Base-by-base conservation (phyloP, 2,888 invertebrate species). In the Aphidius colemani region DNA sequence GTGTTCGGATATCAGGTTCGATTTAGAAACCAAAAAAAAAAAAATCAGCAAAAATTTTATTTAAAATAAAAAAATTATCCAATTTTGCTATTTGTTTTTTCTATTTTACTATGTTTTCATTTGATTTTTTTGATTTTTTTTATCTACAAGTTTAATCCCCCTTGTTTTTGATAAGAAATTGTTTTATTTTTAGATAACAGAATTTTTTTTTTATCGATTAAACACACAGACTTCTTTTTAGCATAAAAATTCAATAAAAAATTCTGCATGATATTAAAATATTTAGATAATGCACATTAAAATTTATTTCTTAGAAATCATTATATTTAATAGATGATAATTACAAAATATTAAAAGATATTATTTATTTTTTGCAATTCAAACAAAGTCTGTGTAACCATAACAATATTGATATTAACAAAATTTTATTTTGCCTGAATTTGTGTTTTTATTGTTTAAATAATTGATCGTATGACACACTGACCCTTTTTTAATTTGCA, bases 1-100 rank as follows among this genome's bases (percentile, higher is more conserved):
- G 75, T 75, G 71, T 75, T 73, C 75, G 77, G 78, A 78, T 74
- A 69, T 75, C 80, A 80, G 80, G 80, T 80, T 80, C 77, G 80
- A 74, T 69, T 71, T 68, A 72, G 74, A 70, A 67, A 72, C 30
- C 30, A 30, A 66, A 72, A 72, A 67, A 72, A 66, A 74, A 73
- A 45, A 61, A 58, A 30, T 2, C 3, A 30, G 0, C 30, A 30
- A 30, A 30, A 30, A 30, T 30, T 30, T 30, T 30, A 30, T 30
- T 30, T 30, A 5, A 61, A 61, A 18, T 2, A 18, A 53, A 64
- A 41, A 57, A 53, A 56, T 58, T 48, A 53, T 18, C 13, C 13
- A 18, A 18, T 18, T 18, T 18, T 18, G 13, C 13, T 18, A 18
- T 18, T 18, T 18, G 13, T 72, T 68, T 72, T 70, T 68, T 73